phyloP scores from a whole-genome alignment of 2,797 vertebrate species.

The Myotis planiceps region DNA sequence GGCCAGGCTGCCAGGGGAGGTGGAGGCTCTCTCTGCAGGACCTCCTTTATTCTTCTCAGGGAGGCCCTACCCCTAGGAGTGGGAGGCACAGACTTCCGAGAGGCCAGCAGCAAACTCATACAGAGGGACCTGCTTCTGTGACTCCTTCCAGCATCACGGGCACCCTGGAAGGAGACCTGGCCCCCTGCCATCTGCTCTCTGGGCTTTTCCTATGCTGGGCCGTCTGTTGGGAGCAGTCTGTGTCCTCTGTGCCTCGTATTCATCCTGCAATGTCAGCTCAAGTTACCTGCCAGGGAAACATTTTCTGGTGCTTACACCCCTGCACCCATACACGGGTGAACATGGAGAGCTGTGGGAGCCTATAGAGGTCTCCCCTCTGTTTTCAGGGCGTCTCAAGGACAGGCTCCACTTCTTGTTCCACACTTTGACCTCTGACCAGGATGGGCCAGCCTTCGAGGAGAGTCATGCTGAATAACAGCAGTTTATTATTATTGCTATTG shows the following conservation, averaged over 20 bases:
- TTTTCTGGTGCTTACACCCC: background rate
- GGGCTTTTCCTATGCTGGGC: background rate
- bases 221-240: background rate
- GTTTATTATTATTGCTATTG: background rate
- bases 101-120: background rate
- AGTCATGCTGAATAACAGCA: background rate
- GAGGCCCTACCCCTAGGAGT: background rate
- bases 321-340: background rate
- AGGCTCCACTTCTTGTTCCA: background rate
- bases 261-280: background rate
- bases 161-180: background rate
- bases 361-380: background rate
- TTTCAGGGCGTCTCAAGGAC: background rate
- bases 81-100: background rate
- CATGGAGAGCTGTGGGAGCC: background rate
- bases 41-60: background rate
- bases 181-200: background rate
- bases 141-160: background rate
- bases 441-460: background rate
- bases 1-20: background rate
- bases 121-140: background rate
- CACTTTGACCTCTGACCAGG: background rate
- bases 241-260: background rate
- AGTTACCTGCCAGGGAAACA: background rate
- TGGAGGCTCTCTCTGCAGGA: background rate